phyloP scores from a whole-genome alignment of 2,888 invertebrate species.

The Cremastobaeus sp. region DNA sequence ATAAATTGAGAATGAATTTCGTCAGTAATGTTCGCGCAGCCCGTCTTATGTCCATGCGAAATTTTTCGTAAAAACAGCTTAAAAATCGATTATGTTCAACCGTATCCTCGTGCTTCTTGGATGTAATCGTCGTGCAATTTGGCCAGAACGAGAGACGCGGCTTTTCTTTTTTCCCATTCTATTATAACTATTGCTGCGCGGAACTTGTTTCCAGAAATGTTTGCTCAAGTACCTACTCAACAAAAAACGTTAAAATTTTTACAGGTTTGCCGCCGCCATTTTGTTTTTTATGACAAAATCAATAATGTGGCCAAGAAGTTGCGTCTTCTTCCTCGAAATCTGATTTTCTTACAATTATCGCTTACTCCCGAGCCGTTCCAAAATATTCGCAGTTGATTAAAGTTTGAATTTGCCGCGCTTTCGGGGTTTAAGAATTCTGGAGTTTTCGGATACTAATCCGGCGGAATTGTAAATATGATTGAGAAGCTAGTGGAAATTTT shows the following conservation, averaged over 20 bases:
- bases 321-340: slow-evolving; percentile 22
- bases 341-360: too few species aligned
- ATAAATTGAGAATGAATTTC: slow-evolving; percentile 47
- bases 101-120: slow-evolving; percentile 46
- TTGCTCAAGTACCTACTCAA: slow-evolving; percentile 52
- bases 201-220: slow-evolving; percentile 53
- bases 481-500: neutral
- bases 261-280: slow-evolving; percentile 52
- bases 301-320: slow-evolving; percentile 27
- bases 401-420: too few species aligned
- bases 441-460: too few species aligned
- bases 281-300: slow-evolving; percentile 54
- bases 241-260: slow-evolving; percentile 57
- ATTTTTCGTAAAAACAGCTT: slow-evolving; percentile 48
- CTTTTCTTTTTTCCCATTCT: slow-evolving; percentile 23
- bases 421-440: too few species aligned
- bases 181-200: slow-evolving; percentile 45
- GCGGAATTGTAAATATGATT: too few species aligned
- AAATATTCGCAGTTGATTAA: too few species aligned
- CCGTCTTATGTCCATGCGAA: slow-evolving; percentile 32
- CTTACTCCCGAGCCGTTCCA: too few species aligned
- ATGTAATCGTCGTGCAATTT: slow-evolving; percentile 50
- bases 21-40: slow-evolving; percentile 35
- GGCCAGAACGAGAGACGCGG: slow-evolving; percentile 32
- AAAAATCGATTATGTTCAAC: slow-evolving; percentile 52